Conservation (phyloP, 2,888 invertebrate genomes). For the Eutolmus rufibarbis region DNA sequence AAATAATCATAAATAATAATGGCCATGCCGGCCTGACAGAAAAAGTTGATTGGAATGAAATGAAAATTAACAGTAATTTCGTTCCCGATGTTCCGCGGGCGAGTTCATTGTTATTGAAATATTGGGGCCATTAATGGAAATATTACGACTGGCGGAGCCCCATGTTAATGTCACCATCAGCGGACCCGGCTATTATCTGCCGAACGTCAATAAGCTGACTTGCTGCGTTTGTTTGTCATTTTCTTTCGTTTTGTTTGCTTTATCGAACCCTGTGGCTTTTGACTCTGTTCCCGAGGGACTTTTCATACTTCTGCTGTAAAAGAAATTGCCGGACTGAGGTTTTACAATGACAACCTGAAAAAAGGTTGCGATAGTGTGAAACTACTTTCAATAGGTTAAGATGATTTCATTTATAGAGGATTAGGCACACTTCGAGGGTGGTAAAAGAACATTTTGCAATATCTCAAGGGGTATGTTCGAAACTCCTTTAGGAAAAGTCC, state of each 20-base stretch:
- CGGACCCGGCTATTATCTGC: not conserved
- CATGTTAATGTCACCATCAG: conserved; percentile 31
- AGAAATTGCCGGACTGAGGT: not conserved
- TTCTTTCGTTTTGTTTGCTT: not conserved
- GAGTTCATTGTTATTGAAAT: conserved; percentile 41
- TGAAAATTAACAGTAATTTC: conserved; percentile 38
- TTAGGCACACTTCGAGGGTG: not conserved
- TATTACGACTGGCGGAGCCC: conserved; percentile 2
- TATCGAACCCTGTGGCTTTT: conserved; percentile 1
- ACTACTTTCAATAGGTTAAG: not conserved
- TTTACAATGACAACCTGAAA: not conserved
- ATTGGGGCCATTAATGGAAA: conserved; percentile 37
- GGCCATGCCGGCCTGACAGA: conserved; percentile 19
- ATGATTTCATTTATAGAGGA: not conserved
- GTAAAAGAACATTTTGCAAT: not conserved
- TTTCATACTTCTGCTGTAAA: not conserved
- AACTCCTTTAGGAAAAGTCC: not conserved
- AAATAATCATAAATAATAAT: conserved; percentile 35
- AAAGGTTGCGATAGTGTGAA: not conserved
- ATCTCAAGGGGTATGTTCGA: not conserved
- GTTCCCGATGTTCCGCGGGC: conserved; percentile 13
- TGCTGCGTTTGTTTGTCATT: conserved; percentile 4
- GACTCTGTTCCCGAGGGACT: not conserved
- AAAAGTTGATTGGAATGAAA: conserved; percentile 35
- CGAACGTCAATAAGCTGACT: not conserved